Conservation (phyloP, 2,888 invertebrate genomes). For the Drosophila seclusa region DNA sequence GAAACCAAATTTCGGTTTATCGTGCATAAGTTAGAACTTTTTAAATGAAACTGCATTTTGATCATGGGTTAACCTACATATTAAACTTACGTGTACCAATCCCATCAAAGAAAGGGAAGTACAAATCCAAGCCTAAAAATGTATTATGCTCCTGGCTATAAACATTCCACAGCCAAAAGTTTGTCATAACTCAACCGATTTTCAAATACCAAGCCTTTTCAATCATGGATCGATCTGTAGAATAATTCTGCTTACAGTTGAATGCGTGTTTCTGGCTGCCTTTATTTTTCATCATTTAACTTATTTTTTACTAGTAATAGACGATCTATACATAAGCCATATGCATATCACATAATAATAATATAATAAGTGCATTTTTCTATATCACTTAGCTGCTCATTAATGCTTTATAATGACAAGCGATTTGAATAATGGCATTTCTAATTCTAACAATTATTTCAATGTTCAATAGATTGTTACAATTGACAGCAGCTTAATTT, state of each 20-base stretch:
- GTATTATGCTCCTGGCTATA: fast-evolving
- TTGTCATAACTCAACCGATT: neutral
- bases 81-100: neutral
- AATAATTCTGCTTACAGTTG: neutral
- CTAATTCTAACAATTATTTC: neutral
- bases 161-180: neutral
- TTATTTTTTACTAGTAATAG: neutral
- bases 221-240: neutral
- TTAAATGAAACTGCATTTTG: neutral
- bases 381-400: neutral
- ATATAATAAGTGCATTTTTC: no score
- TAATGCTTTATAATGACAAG: neutral
- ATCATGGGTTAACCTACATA: neutral
- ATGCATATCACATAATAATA: neutral
- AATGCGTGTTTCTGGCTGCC: neutral
- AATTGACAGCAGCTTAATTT: neutral
- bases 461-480: neutral
- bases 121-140: neutral
- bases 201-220: neutral
- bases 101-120: no score
- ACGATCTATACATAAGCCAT: neutral
- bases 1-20: neutral
- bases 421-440: neutral
- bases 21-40: neutral
- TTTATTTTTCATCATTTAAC: neutral